Conservation (phyloP, 2,797 vertebrate genomes). For the Champsocephalus esox region DNA sequence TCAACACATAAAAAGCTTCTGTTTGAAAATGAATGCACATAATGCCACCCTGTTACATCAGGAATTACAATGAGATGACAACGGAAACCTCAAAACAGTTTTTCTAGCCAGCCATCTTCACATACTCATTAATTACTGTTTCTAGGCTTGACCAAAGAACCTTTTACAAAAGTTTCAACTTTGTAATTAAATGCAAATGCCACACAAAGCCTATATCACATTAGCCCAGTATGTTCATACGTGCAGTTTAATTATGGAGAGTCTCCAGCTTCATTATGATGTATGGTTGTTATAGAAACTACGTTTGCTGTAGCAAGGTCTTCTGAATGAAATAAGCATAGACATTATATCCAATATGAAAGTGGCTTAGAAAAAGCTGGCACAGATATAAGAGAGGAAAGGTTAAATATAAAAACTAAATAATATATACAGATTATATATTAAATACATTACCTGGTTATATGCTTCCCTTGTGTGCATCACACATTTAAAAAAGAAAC, state of each 20-base stretch:
- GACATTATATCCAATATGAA: constrained; percentile 23
- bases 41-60: constrained; percentile 10
- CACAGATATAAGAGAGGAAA: constrained; percentile 12
- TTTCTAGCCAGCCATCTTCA: constrained; percentile 50
- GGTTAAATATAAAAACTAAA: constrained; percentile 13
- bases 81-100: constrained; percentile 31
- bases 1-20: not conserved
- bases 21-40: constrained; percentile 21
- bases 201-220: constrained; percentile 42
- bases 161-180: constrained; percentile 52
- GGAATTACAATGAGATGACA: constrained; percentile 20
- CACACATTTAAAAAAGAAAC: constrained; percentile 44
- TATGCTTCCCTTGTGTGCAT: constrained; percentile 16
- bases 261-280: constrained; percentile 57
- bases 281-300: constrained; percentile 81
- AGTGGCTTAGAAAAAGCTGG: constrained; percentile 10
- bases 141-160: constrained; percentile 57
- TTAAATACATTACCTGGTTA: not conserved
- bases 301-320: constrained; percentile 34
- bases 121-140: constrained; percentile 37
- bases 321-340: constrained; percentile 43
- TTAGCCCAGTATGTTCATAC: constrained; percentile 46
- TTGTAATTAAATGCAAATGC: constrained; percentile 71
- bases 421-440: constrained; percentile 10
- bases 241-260: constrained; percentile 69